These are phyloP conservation scores for Neostethus bicornis DNA, from an alignment of 2,797 vertebrate genomes.

Conservation along the genomic window DNA sequence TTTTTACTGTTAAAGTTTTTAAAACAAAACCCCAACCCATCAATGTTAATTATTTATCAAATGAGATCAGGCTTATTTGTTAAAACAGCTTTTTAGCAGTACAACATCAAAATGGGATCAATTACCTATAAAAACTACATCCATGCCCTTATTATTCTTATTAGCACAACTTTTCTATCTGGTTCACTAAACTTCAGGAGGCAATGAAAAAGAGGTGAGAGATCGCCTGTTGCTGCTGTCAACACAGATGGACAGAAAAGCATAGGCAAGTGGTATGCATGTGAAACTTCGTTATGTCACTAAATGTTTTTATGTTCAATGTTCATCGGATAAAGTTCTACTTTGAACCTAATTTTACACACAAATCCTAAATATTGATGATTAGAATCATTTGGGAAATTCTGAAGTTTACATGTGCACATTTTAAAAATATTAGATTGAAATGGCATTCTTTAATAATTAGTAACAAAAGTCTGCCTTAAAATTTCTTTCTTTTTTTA, in stretches of 20 bases:
- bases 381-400: not conserved
- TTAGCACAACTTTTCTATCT: not conserved
- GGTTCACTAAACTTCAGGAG: not conserved
- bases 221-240: not conserved
- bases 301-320: not conserved
- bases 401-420: not conserved
- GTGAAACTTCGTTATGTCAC: not conserved
- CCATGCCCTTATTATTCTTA: not conserved
- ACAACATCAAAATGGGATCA: not conserved
- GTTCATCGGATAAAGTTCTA: not conserved
- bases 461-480: not conserved
- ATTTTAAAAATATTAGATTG: not conserved
- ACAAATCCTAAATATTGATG: not conserved
- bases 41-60: not conserved
- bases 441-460: not conserved
- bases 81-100: not conserved
- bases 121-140: not conserved
- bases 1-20: slow-evolving; percentile 36
- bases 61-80: slow-evolving; percentile 5
- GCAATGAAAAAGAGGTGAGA: not conserved
- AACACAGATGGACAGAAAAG: not conserved
- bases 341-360: not conserved
- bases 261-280: not conserved
- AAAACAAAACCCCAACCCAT: slow-evolving; percentile 14
- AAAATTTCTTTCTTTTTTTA: not conserved